These are phyloP conservation scores for Neodon shergylaensis DNA, from an alignment of 2,113 vertebrate genomes.

Conservation along the genomic window DNA sequence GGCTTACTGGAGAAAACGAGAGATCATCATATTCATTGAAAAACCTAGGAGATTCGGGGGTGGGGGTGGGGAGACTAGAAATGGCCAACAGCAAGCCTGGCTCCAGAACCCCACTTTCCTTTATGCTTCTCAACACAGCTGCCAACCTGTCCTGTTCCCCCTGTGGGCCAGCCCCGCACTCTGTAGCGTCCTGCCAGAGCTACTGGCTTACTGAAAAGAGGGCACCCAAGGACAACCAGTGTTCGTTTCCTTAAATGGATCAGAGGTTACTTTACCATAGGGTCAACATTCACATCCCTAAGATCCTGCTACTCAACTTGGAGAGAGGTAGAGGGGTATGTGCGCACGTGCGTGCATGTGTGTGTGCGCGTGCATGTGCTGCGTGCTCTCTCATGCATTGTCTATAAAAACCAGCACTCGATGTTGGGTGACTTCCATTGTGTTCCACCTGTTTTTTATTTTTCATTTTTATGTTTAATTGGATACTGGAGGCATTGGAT, in stretches of 20 bases:
- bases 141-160: not conserved
- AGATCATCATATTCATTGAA: not conserved
- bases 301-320: not conserved
- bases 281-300: not conserved
- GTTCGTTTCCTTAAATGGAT: not conserved
- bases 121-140: accelerated
- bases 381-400: not conserved
- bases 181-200: not conserved
- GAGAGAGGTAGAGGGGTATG: not conserved
- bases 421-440: too few relatives aligned
- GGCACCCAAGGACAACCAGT: not conserved
- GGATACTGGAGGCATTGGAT: not conserved
- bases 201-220: accelerated
- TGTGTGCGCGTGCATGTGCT: not conserved
- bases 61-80: not conserved
- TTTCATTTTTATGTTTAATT: not conserved
- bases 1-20: not conserved
- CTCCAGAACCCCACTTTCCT: not conserved
- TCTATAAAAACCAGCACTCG: not conserved
- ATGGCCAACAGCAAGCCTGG: not conserved
- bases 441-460: not conserved
- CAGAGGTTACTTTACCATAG: not conserved
- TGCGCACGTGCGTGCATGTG: accelerated
- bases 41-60: not conserved
- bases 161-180: not conserved